phyloP scores from a whole-genome alignment of 2,888 invertebrate genomes.

The Aplocera efformata region DNA sequence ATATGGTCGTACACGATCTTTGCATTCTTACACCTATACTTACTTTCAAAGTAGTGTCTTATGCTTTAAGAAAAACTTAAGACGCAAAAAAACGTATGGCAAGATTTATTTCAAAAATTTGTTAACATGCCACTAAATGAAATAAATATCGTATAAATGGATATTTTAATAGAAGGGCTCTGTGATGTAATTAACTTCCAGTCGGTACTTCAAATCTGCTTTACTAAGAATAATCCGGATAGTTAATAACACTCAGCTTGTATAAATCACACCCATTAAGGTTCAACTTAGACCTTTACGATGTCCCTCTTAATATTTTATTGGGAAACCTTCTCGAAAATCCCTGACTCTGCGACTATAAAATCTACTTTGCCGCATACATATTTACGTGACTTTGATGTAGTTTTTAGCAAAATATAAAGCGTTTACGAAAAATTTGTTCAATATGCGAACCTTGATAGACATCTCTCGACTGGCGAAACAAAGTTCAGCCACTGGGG shows the following conservation, averaged over 20 bases:
- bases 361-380: slow-evolving; percentile 6
- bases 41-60: slow-evolving; percentile 17
- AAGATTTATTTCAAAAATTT: too few species aligned
- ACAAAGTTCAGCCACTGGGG: slow-evolving; percentile 67
- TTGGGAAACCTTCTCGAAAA: slow-evolving; percentile 15
- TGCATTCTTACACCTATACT: slow-evolving; percentile 28
- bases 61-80: not conserved
- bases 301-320: slow-evolving; percentile 20
- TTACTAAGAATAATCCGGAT: slow-evolving; percentile 14
- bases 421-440: slow-evolving; percentile 43
- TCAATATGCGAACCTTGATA: slow-evolving; percentile 47
- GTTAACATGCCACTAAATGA: slow-evolving; percentile 6
- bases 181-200: not conserved
- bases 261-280: slow-evolving; percentile 20
- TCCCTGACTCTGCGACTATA: slow-evolving; percentile 5
- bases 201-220: slow-evolving; percentile 2
- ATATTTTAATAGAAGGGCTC: slow-evolving; percentile 9
- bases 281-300: slow-evolving; percentile 21
- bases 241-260: slow-evolving; percentile 14
- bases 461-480: slow-evolving; percentile 48
- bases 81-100: not conserved
- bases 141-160: slow-evolving; percentile 9
- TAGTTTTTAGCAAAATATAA: slow-evolving; percentile 13
- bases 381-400: slow-evolving; percentile 4
- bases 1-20: slow-evolving; percentile 34